phyloP scores from a whole-genome alignment of 2,797 vertebrate genomes.

The Vultur gryphus region DNA sequence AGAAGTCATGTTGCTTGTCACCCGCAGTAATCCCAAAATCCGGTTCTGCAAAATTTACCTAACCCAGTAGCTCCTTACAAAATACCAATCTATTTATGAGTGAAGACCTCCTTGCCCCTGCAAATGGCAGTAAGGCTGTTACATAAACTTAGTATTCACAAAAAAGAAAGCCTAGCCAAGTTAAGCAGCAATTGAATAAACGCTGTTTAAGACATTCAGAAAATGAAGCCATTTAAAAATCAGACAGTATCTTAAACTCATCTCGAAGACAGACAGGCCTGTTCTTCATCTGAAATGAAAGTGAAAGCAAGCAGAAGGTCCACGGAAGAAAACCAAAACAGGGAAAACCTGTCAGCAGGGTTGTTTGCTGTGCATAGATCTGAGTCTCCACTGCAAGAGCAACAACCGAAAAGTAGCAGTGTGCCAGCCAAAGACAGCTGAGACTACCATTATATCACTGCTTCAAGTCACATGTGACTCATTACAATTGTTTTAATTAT shows the following conservation, averaged over 20 bases:
- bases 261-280: neutral
- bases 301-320: neutral
- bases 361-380: neutral
- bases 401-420: neutral
- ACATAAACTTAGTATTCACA: rapidly evolving
- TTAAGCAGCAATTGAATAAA: neutral
- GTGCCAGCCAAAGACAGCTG: neutral
- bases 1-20: neutral
- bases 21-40: neutral
- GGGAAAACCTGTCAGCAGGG: neutral
- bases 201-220: neutral
- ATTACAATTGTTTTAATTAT: neutral
- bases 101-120: neutral
- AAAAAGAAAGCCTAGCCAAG: neutral
- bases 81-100: neutral
- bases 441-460: neutral
- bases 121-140: neutral
- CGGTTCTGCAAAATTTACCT: neutral
- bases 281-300: neutral
- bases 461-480: neutral
- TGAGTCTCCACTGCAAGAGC: neutral
- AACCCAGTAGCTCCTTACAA: neutral
- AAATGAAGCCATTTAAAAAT: neutral
- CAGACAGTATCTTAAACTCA: neutral
- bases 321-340: neutral